Percentiles rank a stretch among this genome's conserved stretches.
phyloP scores from a whole-genome alignment of 2,113 vertebrate species.

The Struthidea cinerea region DNA sequence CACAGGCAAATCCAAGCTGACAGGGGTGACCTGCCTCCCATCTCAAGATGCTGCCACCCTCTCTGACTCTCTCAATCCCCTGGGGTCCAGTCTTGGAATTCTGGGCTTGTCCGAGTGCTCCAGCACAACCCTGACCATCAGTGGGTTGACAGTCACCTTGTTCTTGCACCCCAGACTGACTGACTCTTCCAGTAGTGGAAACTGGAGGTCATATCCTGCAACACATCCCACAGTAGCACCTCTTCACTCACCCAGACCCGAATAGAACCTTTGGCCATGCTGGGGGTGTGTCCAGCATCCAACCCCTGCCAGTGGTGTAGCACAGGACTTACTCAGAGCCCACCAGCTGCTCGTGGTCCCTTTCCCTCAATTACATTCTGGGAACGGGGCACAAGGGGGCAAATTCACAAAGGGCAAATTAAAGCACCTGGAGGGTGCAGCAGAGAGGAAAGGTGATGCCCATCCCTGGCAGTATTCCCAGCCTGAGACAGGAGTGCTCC shows the following conservation, averaged over 20 bases:
- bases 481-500: not conserved
- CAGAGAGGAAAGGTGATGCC: not conserved
- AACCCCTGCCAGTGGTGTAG: rapidly evolving
- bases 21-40: not conserved
- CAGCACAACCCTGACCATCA: not conserved
- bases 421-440: not conserved
- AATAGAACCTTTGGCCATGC: not conserved
- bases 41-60: not conserved
- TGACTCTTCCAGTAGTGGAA: not conserved
- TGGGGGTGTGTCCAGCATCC: not conserved
- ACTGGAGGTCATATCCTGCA: not conserved
- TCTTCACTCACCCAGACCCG: not conserved
- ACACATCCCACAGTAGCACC: not conserved
- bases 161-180: not conserved
- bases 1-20: rapidly evolving
- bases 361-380: not conserved
- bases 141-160: not conserved
- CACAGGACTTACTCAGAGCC: not conserved
- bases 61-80: not conserved
- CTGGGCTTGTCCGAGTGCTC: not conserved
- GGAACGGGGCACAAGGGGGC: rapidly evolving
- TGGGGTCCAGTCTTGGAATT: not conserved
- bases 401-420: not conserved
- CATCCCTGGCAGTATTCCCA: not conserved
- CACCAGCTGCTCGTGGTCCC: not conserved